A percentile compares a stretch with the other conserved stretches of the same genome.
phyloP scores from a whole-genome alignment of 2,888 invertebrate species.

The Coelinius sp. region DNA sequence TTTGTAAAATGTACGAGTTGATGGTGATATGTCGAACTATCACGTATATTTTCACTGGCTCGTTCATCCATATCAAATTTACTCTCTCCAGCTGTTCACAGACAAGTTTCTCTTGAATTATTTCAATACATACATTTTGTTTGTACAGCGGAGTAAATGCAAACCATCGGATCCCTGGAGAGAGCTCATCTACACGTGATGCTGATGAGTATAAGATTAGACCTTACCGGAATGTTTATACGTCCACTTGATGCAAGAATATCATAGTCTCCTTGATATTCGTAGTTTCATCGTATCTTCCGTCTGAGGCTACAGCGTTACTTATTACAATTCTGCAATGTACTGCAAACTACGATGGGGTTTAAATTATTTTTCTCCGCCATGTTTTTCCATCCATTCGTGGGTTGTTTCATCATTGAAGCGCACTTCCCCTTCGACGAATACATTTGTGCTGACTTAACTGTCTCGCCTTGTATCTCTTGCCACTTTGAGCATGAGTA shows the following conservation, averaged over 20 bases:
- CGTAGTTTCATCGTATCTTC: neutral
- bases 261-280: neutral
- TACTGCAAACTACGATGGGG: neutral
- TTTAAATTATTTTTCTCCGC: neutral
- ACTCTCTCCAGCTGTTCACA: neutral
- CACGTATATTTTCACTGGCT: neutral
- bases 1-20: slow-evolving; percentile 42
- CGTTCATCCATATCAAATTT: slow-evolving; percentile 4
- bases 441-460: slow-evolving; percentile 34
- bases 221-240: slow-evolving; percentile 2
- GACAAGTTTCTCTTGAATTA: neutral
- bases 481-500: neutral
- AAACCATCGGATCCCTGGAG: neutral
- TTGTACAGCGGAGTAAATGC: neutral
- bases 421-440: neutral
- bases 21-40: slow-evolving; percentile 20
- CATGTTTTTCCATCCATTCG: neutral
- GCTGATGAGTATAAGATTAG: neutral
- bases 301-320: neutral
- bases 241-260: neutral
- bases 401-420: neutral
- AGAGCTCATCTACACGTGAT: neutral
- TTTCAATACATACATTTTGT: slow-evolving; percentile 10
- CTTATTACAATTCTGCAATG: neutral
- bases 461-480: slow-evolving; percentile 28